These are phyloP conservation scores for Bambusicola thoracicus DNA, from an alignment of 2,113 vertebrate species.

Conservation along the genomic window DNA sequence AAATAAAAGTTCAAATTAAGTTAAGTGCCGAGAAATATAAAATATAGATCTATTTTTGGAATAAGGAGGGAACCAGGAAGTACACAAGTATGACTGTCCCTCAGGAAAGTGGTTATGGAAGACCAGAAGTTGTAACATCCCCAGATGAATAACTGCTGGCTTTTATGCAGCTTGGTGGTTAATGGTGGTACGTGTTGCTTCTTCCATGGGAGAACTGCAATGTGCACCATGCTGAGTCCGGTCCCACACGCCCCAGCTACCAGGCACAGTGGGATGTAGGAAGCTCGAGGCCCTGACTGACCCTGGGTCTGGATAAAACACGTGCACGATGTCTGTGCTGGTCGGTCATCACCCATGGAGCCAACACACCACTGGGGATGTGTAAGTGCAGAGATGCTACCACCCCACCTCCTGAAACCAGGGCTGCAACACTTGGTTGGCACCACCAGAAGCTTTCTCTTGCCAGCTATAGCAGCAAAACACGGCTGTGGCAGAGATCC, in stretches of 20 bases:
- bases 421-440: fast-evolving
- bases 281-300: neutral
- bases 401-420: neutral
- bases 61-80: neutral
- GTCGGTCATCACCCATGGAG: neutral
- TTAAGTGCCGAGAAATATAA: conserved; percentile 36
- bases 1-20: conserved; percentile 66
- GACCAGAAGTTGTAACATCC: neutral
- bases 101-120: neutral
- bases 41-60: conserved; percentile 52
- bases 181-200: neutral
- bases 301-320: neutral
- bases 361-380: neutral
- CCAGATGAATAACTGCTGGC: neutral
- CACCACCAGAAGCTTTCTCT: neutral
- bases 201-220: neutral
- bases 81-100: neutral
- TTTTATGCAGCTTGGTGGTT: neutral
- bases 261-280: neutral
- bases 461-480: neutral
- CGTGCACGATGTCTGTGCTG: neutral
- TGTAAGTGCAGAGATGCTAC: neutral
- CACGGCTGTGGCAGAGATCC: neutral
- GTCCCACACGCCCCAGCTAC: neutral
- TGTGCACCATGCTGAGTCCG: neutral